Percentiles rank a stretch among this genome's conserved stretches.
Conservation (phyloP, 53 echinoderm and acorn worm genomes). For the Paracentrotus lividus region DNA sequence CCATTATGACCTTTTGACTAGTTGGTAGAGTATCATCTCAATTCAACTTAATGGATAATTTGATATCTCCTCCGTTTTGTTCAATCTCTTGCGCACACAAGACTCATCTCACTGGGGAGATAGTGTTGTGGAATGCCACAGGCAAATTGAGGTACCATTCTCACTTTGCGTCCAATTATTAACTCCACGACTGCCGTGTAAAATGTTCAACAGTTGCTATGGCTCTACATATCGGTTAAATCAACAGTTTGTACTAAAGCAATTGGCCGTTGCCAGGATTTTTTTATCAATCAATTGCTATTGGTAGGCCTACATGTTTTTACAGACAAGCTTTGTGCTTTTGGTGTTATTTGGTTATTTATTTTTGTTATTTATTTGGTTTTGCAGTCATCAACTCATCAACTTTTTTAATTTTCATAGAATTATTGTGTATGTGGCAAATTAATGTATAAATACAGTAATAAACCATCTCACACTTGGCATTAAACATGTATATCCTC, state of each 20-base stretch:
- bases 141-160: slow-evolving; percentile 46
- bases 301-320: too few species aligned
- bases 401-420: too few species aligned
- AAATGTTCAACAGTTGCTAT: slow-evolving; percentile 19
- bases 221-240: background rate
- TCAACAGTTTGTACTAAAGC: slow-evolving; percentile 14
- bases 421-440: too few species aligned
- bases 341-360: too few species aligned
- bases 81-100: slow-evolving; percentile 43
- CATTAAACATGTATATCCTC: too few species aligned
- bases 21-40: slow-evolving; percentile 46
- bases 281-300: background rate
- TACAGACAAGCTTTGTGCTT: too few species aligned
- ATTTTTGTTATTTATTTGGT: too few species aligned
- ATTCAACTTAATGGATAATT: slow-evolving; percentile 58
- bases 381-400: too few species aligned
- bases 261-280: background rate
- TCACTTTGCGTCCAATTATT: background rate
- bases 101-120: slow-evolving; percentile 42
- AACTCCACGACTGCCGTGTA: background rate
- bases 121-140: slow-evolving; percentile 47
- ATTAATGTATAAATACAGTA: too few species aligned
- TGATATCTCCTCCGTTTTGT: slow-evolving; percentile 56
- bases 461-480: too few species aligned
- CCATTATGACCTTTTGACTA: slow-evolving; percentile 55